These are phyloP conservation scores for Daubentonia madagascariensis DNA, from an alignment of 2,113 vertebrate species.

Conservation along the genomic window DNA sequence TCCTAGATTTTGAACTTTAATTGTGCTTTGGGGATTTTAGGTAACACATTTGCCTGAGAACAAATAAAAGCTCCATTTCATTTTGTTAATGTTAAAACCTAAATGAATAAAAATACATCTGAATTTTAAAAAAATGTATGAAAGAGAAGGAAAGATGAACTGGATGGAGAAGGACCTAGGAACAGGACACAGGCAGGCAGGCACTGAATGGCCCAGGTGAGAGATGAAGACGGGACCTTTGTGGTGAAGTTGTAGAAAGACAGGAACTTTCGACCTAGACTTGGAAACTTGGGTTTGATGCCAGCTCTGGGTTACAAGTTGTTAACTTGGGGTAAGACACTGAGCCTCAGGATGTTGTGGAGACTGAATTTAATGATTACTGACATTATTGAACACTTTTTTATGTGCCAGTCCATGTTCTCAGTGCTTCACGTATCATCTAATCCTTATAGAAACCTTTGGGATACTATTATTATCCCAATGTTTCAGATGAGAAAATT, in stretches of 20 bases:
- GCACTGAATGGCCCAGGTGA: neutral
- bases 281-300: neutral
- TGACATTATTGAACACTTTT: neutral
- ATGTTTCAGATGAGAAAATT: neutral
- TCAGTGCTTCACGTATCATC: neutral
- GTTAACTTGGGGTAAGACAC: no score
- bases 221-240: no score
- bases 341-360: neutral
- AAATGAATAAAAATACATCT: neutral
- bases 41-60: no score
- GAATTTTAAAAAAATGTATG: neutral
- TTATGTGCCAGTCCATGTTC: neutral
- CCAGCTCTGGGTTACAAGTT: neutral
- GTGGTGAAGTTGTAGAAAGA: rapidly evolving
- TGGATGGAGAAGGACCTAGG: neutral
- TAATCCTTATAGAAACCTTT: neutral
- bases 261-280: neutral
- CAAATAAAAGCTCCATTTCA: no score
- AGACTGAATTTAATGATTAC: neutral
- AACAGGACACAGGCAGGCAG: neutral
- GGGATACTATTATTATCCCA: neutral
- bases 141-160: neutral
- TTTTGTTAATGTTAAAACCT: no score
- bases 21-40: no score
- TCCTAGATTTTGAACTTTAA: no score